Evolutionary conservation across 2,113 vertebrate genomes (phyloP).

Genomic region (Thalassoma bifasciatum): DNA sequence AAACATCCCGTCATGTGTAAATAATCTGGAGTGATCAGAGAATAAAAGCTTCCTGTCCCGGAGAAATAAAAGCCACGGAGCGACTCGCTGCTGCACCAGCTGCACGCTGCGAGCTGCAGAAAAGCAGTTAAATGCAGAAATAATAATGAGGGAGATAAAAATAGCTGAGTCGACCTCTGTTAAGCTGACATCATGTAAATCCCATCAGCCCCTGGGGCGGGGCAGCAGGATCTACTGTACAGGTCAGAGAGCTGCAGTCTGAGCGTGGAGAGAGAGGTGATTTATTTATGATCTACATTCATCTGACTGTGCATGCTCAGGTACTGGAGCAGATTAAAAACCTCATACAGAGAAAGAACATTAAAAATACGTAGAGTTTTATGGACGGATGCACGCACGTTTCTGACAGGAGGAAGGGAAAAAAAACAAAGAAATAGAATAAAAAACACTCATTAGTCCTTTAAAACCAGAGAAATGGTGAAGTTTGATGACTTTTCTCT

Average conservation of each 20-base stretch:
- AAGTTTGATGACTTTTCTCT: too few species aligned
- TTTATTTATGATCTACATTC: slow-evolving; percentile 18
- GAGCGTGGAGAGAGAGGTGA: neutral
- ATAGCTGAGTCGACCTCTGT: slow-evolving; percentile 54
- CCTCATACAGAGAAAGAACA: neutral
- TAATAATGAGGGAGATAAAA: slow-evolving; percentile 55
- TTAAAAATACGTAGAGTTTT: neutral
- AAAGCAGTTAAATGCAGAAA: slow-evolving; percentile 56
- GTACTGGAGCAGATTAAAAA: slow-evolving; percentile 1
- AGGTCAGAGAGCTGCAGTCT: slow-evolving; percentile 16
- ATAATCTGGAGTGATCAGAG: neutral
- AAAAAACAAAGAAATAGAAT: too few species aligned
- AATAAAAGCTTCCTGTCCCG: slow-evolving; percentile 12
- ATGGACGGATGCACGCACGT: neutral
- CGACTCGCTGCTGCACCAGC: neutral
- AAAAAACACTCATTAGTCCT: too few species aligned
- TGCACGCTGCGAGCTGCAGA: slow-evolving; percentile 6
- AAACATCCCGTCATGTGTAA: slow-evolving; percentile 4
- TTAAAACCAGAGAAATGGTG: too few species aligned
- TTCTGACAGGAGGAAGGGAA: neutral
- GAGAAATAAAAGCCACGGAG: slow-evolving; percentile 7
- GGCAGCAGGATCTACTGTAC: slow-evolving; percentile 38
- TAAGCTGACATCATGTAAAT: slow-evolving; percentile 63
- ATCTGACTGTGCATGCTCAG: neutral
- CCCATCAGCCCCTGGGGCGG: slow-evolving; percentile 56